Evolutionary conservation across 2,888 invertebrate genomes (phyloP).

Genomic region (Graphium colonna): DNA sequence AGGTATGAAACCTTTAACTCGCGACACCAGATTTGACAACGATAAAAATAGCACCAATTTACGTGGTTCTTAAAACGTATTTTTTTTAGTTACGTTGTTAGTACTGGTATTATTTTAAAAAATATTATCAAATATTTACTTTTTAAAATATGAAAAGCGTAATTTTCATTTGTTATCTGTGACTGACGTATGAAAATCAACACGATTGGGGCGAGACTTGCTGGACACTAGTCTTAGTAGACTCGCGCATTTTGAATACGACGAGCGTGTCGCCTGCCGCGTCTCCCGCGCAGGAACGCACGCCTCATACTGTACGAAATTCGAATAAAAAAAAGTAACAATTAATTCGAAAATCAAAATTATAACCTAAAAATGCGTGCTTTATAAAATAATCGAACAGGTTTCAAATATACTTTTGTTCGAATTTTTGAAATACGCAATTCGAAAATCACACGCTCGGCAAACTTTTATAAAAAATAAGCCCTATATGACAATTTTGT

Average conservation of each 20-base stretch:
- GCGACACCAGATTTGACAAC: too few species aligned
- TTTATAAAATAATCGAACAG: not conserved
- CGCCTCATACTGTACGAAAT: slow-evolving; percentile 1
- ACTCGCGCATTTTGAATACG: slow-evolving; percentile 31
- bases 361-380: too few species aligned
- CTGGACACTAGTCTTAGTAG: slow-evolving; percentile 33
- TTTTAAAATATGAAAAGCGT: too few species aligned
- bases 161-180: not conserved
- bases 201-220: slow-evolving; percentile 9
- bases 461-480: not conserved
- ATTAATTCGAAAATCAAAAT: not conserved
- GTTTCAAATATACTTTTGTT: too few species aligned
- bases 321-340: slow-evolving; percentile 16
- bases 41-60: too few species aligned
- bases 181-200: not conserved
- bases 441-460: too few species aligned
- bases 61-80: too few species aligned
- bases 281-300: slow-evolving; percentile 38
- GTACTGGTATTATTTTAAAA: too few species aligned
- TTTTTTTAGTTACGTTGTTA: too few species aligned
- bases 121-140: too few species aligned
- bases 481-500: slow-evolving; percentile 20
- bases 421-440: not conserved
- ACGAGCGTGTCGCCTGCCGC: slow-evolving; percentile 41
- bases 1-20: too few species aligned